Percentiles rank a stretch among this genome's conserved stretches.
Conservation (phyloP, 2,888 invertebrate species). For the Drosophila cognata region DNA sequence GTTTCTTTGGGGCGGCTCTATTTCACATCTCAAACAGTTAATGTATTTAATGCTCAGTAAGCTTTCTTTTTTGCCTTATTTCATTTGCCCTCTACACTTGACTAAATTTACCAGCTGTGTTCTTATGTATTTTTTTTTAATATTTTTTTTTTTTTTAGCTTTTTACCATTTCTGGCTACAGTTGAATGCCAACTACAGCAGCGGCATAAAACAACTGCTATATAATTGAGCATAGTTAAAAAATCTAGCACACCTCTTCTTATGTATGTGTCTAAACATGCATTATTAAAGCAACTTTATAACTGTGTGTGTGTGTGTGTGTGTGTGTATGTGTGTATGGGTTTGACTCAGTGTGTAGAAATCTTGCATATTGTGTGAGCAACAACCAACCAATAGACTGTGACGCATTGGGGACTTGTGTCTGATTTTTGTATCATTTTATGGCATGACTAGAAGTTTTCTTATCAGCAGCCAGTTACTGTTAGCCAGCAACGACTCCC, state of each 20-base stretch:
- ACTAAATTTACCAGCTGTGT: constrained; percentile 62
- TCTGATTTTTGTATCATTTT: constrained; percentile 1
- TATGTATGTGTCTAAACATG: constrained; percentile 6
- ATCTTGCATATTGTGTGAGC: constrained; percentile 27
- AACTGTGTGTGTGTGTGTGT: constrained; percentile 3
- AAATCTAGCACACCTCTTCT: constrained; percentile 12
- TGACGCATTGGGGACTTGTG: constrained; percentile 15
- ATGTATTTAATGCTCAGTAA: constrained; percentile 23
- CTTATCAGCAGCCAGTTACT: constrained; percentile 25
- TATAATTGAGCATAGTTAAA: constrained; percentile 20
- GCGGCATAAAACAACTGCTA: constrained; percentile 1
- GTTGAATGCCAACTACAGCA: constrained; percentile 15
- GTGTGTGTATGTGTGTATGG: background rate
- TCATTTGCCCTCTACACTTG: constrained; percentile 57
- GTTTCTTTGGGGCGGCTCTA: constrained; percentile 26
- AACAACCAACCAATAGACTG: background rate
- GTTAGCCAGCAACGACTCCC: constrained; percentile 11
- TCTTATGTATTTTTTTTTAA: constrained; percentile 11
- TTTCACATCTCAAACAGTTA: constrained; percentile 20
- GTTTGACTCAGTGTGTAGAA: background rate
- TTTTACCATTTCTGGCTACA: constrained; percentile 15
- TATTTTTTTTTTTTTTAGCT: background rate
- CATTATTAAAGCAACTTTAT: constrained; percentile 32
- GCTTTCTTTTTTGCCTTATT: constrained; percentile 34
- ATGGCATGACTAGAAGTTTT: constrained; percentile 13